Percentiles rank a stretch among this genome's conserved stretches.
These are phyloP conservation scores for Fundulus diaphanus DNA, from an alignment of 2,797 vertebrate genomes.

Conservation along the genomic window DNA sequence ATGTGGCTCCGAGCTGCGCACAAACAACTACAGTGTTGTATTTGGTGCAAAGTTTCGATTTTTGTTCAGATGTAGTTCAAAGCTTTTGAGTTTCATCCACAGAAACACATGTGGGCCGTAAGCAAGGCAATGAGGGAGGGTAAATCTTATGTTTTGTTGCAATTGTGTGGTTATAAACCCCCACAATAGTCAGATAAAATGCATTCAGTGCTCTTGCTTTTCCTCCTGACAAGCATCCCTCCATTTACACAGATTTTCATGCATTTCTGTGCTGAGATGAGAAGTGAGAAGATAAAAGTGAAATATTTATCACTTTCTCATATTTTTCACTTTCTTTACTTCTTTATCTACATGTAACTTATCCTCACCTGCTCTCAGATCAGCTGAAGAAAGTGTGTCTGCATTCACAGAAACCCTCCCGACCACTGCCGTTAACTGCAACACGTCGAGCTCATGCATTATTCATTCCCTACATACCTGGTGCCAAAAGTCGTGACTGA, in stretches of 20 bases:
- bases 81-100: constrained; percentile 21
- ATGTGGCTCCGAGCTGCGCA: constrained; percentile 25
- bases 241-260: background rate
- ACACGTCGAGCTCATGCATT: constrained; percentile 69
- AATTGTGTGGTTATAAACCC: constrained; percentile 14
- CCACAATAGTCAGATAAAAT: constrained; percentile 28
- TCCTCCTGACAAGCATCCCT: background rate
- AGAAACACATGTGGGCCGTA: constrained; percentile 9
- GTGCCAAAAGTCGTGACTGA: constrained; percentile 61
- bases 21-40: background rate
- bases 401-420: constrained; percentile 16
- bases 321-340: background rate
- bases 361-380: constrained; percentile 39
- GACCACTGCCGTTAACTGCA: constrained; percentile 64
- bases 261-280: constrained; percentile 30
- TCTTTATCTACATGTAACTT: constrained; percentile 13
- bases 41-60: constrained; percentile 26
- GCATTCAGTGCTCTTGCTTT: constrained; percentile 60
- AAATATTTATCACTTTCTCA: constrained; percentile 28
- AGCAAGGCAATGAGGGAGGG: constrained; percentile 1
- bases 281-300: constrained; percentile 18
- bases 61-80: constrained; percentile 12
- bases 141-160: constrained; percentile 24
- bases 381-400: constrained; percentile 30
- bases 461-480: constrained; percentile 69